Percentiles rank a stretch among this genome's conserved stretches.
These are phyloP conservation scores for Okapia johnstoni DNA, from an alignment of 2,113 vertebrate species.

Conservation along the genomic window DNA sequence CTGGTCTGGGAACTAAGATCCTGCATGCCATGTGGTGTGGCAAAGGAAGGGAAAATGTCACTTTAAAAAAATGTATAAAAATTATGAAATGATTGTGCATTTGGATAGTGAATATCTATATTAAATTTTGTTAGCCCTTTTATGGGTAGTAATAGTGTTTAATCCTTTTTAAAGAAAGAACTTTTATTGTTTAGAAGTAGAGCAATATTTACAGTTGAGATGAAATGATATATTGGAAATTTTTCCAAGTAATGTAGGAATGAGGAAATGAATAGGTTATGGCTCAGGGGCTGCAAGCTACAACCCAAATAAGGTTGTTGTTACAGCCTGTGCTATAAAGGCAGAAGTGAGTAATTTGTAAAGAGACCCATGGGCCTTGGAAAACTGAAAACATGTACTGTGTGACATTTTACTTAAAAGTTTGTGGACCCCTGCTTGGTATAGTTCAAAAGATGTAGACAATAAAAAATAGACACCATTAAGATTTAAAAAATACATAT, in stretches of 20 bases:
- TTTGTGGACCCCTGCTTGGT: background rate
- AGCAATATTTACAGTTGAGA: background rate
- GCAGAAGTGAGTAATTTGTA: background rate
- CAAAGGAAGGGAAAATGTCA: background rate
- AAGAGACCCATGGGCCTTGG: background rate
- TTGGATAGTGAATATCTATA: background rate
- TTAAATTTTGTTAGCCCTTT: background rate
- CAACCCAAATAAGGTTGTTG: background rate
- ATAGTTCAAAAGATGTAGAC: background rate
- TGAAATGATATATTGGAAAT: background rate
- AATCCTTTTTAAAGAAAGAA: background rate
- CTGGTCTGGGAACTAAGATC: background rate
- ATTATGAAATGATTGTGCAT: background rate
- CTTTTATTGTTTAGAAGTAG: background rate
- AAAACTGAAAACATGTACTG: background rate
- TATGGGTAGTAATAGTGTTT: background rate
- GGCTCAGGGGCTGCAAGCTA: background rate
- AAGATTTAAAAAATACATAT: background rate
- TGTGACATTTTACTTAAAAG: background rate
- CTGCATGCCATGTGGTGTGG: background rate
- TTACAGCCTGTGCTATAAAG: background rate
- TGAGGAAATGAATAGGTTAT: background rate
- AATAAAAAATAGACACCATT: background rate
- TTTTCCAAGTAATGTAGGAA: background rate
- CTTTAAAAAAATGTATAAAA: background rate